Evolutionary conservation across 2,888 invertebrate genomes (phyloP), one percentile per base, ranked within the genome.

Genomic region (Protula sp.): DNA sequence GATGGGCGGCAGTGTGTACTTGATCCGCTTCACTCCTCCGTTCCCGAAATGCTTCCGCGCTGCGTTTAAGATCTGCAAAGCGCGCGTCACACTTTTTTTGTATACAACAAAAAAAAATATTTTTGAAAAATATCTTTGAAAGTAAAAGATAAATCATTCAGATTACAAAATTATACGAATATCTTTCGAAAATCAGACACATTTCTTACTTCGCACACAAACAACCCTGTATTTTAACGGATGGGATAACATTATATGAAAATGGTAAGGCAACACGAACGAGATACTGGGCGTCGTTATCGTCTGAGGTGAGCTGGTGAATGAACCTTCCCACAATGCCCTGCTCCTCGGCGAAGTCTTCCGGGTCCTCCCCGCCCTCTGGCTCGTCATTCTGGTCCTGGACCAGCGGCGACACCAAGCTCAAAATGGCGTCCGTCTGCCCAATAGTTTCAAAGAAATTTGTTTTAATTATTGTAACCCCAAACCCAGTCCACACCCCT

Each of bases 311-410:
- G 52, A 85, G 72, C 47, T 84, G 74, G 70, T 83, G 82, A 22
- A 85, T 79, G 47, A 84, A 77, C 54, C 83, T 72, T 45, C 92
- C 95, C 59, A 99, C 85, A 24, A 95, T 84, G 47, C 92, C 91
- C 79, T 99, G 99, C 68, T 85, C 98, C 79, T 99, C 99, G 30
- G 91, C 89, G 79, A 98, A 92, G 81, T 98, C 98, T 76, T 99
- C 98, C 0, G 88, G 86, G 79, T 66, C 94, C 1, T 87, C 85
- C 3, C 73, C 72, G n/a, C 86, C 86, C 26, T 74, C 74, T 2
- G 77, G 79, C 64, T 77, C 76, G 61, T 78, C 79, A 62, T 70
- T 76, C 62, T 80, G 80, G 74, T 95, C 94, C 70, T 88, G 88
- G 9, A 97, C 88, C 61, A 98, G 80, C 0, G 94, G 91, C 5